Evolutionary conservation across 2,888 invertebrate species (phyloP).

Genomic region (Plebejus melissa): DNA sequence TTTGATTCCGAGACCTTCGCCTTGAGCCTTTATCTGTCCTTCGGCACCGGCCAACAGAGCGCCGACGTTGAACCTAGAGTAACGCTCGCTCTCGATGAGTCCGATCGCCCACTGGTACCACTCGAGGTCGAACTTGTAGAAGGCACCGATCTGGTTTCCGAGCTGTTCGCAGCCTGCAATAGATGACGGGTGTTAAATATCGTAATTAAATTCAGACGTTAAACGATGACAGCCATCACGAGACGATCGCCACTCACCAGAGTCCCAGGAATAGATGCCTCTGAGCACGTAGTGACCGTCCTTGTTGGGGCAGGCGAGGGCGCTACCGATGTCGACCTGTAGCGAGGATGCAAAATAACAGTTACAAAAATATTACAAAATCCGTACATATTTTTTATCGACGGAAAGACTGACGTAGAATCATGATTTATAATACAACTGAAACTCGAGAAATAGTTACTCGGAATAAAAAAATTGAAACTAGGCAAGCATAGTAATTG

Average conservation of each 20-base stretch:
- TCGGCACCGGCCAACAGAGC: constrained; percentile 30
- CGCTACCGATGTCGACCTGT: constrained; percentile 86
- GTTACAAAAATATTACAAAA: not conserved
- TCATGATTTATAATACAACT: too few relatives aligned
- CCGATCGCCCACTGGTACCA: constrained; percentile 75
- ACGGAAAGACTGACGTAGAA: too few relatives aligned
- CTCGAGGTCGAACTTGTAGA: constrained; percentile 79
- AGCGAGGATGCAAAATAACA: constrained; percentile 31
- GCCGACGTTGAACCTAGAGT: constrained; percentile 48
- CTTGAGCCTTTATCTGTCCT: not conserved
- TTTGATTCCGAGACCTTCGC: constrained; percentile 16
- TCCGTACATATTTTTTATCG: not conserved
- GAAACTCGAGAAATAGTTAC: too few relatives aligned
- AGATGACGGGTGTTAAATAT: not conserved
- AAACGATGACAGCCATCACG: not conserved
- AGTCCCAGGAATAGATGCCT: constrained; percentile 88
- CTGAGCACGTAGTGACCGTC: constrained; percentile 83
- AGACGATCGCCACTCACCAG: constrained; percentile 61
- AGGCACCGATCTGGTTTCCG: constrained; percentile 75
- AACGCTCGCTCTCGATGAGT: constrained; percentile 54
- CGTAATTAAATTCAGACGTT: constrained; percentile 11
- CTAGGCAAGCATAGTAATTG: too few relatives aligned
- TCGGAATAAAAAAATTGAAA: too few relatives aligned
- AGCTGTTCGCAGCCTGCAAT: constrained; percentile 44
- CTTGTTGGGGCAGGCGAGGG: constrained; percentile 86